Base-by-base conservation (phyloP, 2,797 vertebrate genomes). In the Microctenopoma lineatum region DNA sequence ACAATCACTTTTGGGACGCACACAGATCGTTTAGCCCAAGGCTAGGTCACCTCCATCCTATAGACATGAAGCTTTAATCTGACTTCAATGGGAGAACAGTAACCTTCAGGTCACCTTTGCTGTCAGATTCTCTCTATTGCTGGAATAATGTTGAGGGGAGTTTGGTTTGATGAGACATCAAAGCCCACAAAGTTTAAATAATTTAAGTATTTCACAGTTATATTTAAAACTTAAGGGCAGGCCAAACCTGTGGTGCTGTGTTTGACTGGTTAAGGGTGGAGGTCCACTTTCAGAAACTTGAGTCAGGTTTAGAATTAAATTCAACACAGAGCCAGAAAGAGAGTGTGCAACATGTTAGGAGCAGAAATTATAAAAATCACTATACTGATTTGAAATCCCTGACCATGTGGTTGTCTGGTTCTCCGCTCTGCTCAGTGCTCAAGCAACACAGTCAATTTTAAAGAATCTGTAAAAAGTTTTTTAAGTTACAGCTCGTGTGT, bases 41-140 rank as follows among this genome's bases (percentile, higher is more conserved):
- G 87, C 79, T 51, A 86, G 87, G 84, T 84, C 79, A 79, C 77
- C 63, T 71, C 79, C 66, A 48, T 62, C 64, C 75, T 59, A 71
- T 59, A 81, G 76, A 77, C 68, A 75, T 79, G 51, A 77, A 80
- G 72, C 67, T 87, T 90, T 81, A 70, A 85, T 86, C 77, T 80
- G 60, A 71, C 75, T 84, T 75, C 68, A 75, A 50, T 70, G 44
- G 42, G 66, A 77, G 74, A 80, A 72, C 59, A 62, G 63, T 52
- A 76, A 73, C 57, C 70, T 70, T 34, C 45, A 21, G 65, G 75
- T 90, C 83, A 90, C 84, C 83, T 89, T 77, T 75, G 67, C 87
- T 83, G 85, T 77, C 85, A 84, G 42, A 62, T 16, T 68, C 51
- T 29, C 50, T 68, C 58, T 57, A 68, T 59, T 61, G 71, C 66